Conservation (phyloP, 1,140 invertebrate species). For the Pygmarrhopalites habei region DNA sequence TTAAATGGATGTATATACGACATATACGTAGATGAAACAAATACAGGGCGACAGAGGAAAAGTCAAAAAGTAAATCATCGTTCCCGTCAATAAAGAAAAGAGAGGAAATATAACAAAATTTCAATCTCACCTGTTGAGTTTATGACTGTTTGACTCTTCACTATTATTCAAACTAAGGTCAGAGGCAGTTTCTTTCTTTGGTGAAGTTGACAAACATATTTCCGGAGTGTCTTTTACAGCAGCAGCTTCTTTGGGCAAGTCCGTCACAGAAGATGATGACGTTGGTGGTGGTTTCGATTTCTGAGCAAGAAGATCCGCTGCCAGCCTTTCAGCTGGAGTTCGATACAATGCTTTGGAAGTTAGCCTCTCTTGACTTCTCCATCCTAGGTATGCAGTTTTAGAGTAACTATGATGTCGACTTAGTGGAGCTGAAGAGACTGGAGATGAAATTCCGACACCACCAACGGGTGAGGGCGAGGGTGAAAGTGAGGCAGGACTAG, state of each 20-base stretch:
- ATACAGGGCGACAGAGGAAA: too few relatives aligned
- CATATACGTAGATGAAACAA: too few relatives aligned
- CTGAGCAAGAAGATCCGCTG: conserved; percentile 55
- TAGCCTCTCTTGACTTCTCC: conserved; percentile 77
- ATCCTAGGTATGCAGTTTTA: conserved; percentile 72
- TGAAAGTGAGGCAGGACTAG: conserved; percentile 39
- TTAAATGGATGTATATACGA: too few relatives aligned
- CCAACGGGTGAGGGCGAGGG: conserved; percentile 54
- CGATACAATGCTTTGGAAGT: conserved; percentile 49
- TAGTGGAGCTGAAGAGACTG: conserved; percentile 42
- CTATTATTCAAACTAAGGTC: conserved; percentile 39
- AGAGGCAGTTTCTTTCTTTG: conserved; percentile 26
- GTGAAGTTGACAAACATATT: conserved; percentile 21
- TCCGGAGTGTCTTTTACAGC: conserved; percentile 11
- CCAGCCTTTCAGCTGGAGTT: conserved; percentile 74
- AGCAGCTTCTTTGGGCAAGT: conserved; percentile 46
- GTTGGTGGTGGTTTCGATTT: conserved; percentile 40
- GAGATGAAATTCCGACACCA: conserved; percentile 56
- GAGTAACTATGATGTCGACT: conserved; percentile 27
- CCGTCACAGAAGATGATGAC: conserved; percentile 36
- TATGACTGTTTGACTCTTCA: conserved; percentile 37
- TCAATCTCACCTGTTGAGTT: conserved; percentile 37
- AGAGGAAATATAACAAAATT: too few relatives aligned
- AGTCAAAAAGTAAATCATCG: too few relatives aligned
- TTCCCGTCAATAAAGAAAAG: too few relatives aligned